Evolutionary conservation across 2,888 invertebrate genomes (phyloP).

Genomic region (Papilio gigon): DNA sequence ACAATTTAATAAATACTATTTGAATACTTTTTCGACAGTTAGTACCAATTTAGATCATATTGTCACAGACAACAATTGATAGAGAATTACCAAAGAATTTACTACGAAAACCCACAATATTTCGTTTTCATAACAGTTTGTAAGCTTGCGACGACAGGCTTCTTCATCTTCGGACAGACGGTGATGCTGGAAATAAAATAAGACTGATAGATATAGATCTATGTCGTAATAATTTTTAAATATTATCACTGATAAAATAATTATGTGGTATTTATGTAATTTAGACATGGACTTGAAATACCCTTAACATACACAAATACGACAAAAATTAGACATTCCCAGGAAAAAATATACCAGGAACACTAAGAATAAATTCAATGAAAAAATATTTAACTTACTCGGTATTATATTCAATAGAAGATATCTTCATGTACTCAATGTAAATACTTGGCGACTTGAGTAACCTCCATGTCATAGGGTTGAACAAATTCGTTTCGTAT

Average conservation of each 20-base stretch:
- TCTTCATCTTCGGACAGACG: slow-evolving; percentile 85
- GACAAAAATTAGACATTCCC: not conserved
- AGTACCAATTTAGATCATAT: slow-evolving; percentile 21
- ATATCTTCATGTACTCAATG: slow-evolving; percentile 86
- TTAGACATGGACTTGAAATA: too few relatives aligned
- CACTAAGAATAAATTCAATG: too few relatives aligned
- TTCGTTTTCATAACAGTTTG: slow-evolving; percentile 78
- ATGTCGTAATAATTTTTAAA: too few relatives aligned
- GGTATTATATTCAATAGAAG: slow-evolving; percentile 87
- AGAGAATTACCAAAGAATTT: slow-evolving; percentile 11
- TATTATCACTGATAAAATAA: too few relatives aligned
- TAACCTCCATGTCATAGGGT: slow-evolving; percentile 92
- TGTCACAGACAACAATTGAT: not conserved
- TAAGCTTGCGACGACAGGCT: slow-evolving; percentile 85
- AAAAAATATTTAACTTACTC: slow-evolving; percentile 83
- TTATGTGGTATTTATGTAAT: too few relatives aligned
- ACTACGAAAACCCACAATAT: slow-evolving; percentile 66
- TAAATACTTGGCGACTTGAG: slow-evolving; percentile 88
- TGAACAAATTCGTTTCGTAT: slow-evolving; percentile 89
- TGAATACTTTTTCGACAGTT: slow-evolving; percentile 37
- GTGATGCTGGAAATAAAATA: slow-evolving; percentile 81
- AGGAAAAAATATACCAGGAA: not conserved
- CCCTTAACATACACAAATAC: not conserved
- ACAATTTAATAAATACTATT: slow-evolving; percentile 38
- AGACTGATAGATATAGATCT: slow-evolving; percentile 5